Percentiles rank a stretch among this genome's conserved stretches.
Conservation (phyloP, 1,140 invertebrate species). For the Pseudomyrmex concolor region DNA sequence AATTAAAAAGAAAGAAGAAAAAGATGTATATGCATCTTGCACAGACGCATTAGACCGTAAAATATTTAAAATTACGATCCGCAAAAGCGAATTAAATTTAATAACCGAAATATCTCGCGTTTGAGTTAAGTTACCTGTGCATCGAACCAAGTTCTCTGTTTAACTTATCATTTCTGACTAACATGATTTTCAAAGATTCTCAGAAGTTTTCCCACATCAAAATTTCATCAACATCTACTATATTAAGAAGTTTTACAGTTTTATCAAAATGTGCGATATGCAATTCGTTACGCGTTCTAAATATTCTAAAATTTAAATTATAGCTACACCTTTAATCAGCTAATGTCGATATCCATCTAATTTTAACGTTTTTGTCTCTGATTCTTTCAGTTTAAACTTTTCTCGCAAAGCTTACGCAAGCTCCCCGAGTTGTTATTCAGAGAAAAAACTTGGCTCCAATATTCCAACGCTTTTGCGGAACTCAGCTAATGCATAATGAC, state of each 20-base stretch:
- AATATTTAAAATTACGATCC: conserved; percentile 24
- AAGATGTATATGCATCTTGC: background rate
- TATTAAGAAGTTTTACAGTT: too few species aligned
- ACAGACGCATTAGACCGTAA: background rate
- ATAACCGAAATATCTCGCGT: background rate
- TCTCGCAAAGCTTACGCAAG: background rate
- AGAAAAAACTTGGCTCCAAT: background rate
- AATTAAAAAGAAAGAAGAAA: conserved; percentile 27
- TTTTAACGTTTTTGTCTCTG: background rate
- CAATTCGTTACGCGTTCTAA: too few species aligned
- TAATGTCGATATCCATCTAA: background rate
- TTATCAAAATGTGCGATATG: too few species aligned
- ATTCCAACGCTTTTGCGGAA: background rate
- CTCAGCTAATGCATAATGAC: conserved; percentile 35
- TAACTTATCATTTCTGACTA: too few species aligned
- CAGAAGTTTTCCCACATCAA: too few species aligned
- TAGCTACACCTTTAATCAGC: background rate
- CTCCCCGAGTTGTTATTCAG: background rate
- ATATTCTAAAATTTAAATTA: too few species aligned
- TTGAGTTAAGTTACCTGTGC: background rate
- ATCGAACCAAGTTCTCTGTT: background rate
- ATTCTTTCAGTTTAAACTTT: background rate
- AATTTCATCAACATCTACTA: too few species aligned
- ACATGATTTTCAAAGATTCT: too few species aligned
- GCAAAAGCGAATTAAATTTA: conserved; percentile 6